A percentile compares a stretch with the other conserved stretches of the same genome.
These are phyloP conservation scores for Epizoanthus illoricatus DNA, from an alignment of 92 coral and sea anemone genomes.

Conservation along the genomic window DNA sequence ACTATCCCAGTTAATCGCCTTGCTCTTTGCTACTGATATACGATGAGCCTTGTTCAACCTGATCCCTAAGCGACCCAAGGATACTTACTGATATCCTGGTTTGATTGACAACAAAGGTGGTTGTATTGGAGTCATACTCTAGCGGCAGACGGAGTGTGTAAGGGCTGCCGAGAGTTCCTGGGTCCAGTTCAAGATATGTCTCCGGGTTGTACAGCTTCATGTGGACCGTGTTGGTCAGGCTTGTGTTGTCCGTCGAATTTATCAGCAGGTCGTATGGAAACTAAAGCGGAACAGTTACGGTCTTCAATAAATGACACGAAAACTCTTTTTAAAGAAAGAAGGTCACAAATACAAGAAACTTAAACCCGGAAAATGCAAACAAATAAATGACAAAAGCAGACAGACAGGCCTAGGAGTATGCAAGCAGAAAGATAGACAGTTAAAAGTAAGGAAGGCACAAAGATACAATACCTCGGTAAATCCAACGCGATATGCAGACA, in stretches of 20 bases:
- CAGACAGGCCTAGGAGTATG: not conserved
- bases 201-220: constrained; percentile 77
- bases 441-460: no score
- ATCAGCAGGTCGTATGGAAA: constrained; percentile 59
- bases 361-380: not conserved
- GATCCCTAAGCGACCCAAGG: not conserved
- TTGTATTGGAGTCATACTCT: constrained; percentile 39
- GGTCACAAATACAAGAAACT: not conserved
- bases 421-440: no score
- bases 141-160: constrained; percentile 64
- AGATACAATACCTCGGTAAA: no score
- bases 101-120: constrained; percentile 39
- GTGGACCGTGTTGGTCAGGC: constrained; percentile 69
- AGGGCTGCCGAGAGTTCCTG: constrained; percentile 51
- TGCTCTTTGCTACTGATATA: no score
- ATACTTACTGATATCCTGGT: constrained; percentile 37
- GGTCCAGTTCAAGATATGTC: constrained; percentile 57
- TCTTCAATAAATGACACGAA: not conserved
- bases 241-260: constrained; percentile 43
- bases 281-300: constrained; percentile 31
- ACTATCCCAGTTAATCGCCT: not conserved
- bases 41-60: no score
- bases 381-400: not conserved
- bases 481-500: no score
- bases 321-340: not conserved